These are phyloP conservation scores for Leucophenga varia DNA, from an alignment of 1,140 invertebrate species.

Conservation along the genomic window DNA sequence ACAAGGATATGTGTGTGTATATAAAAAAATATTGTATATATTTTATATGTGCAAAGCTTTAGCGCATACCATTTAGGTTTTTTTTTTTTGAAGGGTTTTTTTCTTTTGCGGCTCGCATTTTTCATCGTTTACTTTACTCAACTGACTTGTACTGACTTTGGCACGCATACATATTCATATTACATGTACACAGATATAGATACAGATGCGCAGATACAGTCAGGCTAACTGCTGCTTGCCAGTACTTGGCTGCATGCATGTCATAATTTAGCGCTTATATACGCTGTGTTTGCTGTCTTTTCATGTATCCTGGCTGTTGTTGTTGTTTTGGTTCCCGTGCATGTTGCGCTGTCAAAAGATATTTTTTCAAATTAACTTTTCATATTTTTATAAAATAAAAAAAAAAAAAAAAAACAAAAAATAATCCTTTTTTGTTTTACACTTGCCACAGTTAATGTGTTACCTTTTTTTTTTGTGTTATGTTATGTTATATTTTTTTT, in stretches of 20 bases:
- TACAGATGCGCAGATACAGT: not conserved
- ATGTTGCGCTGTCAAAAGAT: slow-evolving; percentile 47
- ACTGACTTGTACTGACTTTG: too few species aligned
- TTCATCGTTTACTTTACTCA: slow-evolving; percentile 41
- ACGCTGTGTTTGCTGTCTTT: not conserved
- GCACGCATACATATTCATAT: not conserved
- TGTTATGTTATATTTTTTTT: too few species aligned
- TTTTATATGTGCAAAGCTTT: too few species aligned
- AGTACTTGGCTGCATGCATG: too few species aligned
- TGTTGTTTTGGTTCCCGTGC: slow-evolving; percentile 29
- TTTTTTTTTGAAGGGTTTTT: too few species aligned
- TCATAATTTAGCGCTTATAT: not conserved
- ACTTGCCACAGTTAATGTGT: too few species aligned
- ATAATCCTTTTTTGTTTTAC: too few species aligned
- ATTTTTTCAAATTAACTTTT: slow-evolving; percentile 55
- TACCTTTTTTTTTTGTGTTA: too few species aligned
- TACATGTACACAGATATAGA: not conserved
- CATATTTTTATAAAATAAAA: slow-evolving; percentile 54
- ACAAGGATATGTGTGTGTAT: slow-evolving; percentile 9
- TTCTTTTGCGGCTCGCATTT: slow-evolving; percentile 38
- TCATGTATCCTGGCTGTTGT: too few species aligned
- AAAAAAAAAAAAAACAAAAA: too few species aligned
- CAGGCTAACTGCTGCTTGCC: too few species aligned
- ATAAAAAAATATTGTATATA: slow-evolving; percentile 21
- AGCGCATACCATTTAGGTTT: too few species aligned